Conservation (phyloP, 2,113 vertebrate genomes). For the Lagopus leucura region DNA sequence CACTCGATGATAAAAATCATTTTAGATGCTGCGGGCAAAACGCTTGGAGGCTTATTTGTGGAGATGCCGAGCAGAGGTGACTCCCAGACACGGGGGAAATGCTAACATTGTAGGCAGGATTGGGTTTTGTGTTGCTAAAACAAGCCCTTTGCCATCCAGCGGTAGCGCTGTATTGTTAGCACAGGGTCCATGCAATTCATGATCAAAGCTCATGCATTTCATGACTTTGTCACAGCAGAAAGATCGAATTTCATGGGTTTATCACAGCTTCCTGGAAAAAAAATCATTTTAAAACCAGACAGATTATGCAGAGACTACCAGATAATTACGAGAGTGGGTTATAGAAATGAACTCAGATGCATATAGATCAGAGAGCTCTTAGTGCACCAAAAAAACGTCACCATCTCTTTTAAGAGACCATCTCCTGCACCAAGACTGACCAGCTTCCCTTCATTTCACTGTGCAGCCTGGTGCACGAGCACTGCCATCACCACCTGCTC, state of each 20-base stretch:
- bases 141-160: conserved; percentile 22
- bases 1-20: neutral
- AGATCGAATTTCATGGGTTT: conserved; percentile 63
- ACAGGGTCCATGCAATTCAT: conserved; percentile 28
- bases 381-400: neutral
- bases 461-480: neutral
- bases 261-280: neutral
- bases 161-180: neutral
- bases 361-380: conserved; percentile 5
- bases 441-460: neutral
- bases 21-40: neutral
- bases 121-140: conserved; percentile 25
- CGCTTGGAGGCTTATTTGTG: neutral
- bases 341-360: neutral
- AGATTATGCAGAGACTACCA: conserved; percentile 59
- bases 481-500: neutral
- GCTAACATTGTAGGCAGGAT: neutral
- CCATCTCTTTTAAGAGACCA: neutral
- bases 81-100: neutral
- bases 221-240: conserved; percentile 67
- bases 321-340: conserved; percentile 42
- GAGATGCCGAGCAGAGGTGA: neutral
- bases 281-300: conserved; percentile 23
- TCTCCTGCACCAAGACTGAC: neutral
- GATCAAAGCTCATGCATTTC: conserved; percentile 68